These are phyloP conservation scores for Hydra vulgaris DNA, from an alignment of 30 jellyfish, hydroid and myxozoan species.

Conservation along the genomic window DNA sequence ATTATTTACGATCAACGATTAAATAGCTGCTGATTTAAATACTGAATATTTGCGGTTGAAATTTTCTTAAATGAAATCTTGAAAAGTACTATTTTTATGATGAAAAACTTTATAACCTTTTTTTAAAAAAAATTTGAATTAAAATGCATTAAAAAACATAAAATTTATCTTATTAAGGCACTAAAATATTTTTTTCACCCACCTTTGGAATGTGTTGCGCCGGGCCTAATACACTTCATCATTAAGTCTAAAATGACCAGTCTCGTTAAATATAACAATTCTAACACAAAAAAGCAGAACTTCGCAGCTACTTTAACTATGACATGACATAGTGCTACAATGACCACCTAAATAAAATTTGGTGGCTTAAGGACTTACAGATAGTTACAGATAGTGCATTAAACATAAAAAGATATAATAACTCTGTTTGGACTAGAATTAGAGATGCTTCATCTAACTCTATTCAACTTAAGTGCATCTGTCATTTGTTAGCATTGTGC, in stretches of 20 bases:
- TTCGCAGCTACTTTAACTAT: conserved; percentile 28
- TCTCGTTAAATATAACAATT: conserved; percentile 37
- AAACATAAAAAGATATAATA: conserved; percentile 38
- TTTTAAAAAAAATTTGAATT: too few species aligned
- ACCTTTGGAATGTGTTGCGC: too few species aligned
- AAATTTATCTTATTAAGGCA: too few species aligned
- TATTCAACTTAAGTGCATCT: conserved; percentile 30
- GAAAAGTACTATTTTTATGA: too few species aligned
- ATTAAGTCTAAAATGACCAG: conserved; percentile 44
- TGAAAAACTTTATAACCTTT: too few species aligned
- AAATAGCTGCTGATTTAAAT: too few species aligned
- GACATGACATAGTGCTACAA: conserved; percentile 41
- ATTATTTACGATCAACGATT: too few species aligned
- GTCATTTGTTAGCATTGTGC: conserved; percentile 56
- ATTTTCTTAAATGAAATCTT: too few species aligned
- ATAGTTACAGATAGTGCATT: conserved; percentile 51
- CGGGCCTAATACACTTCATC: too few species aligned
- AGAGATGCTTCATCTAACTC: conserved; percentile 42
- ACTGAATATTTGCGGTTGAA: too few species aligned
- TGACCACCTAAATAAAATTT: conserved; percentile 44
- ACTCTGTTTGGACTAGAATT: conserved; percentile 56
- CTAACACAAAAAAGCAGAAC: conserved; percentile 32
- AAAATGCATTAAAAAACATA: too few species aligned
- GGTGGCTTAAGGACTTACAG: conserved; percentile 27
- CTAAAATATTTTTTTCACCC: too few species aligned